Evolutionary conservation across 2,113 vertebrate genomes (phyloP).

Genomic region (Ellobius talpinus): DNA sequence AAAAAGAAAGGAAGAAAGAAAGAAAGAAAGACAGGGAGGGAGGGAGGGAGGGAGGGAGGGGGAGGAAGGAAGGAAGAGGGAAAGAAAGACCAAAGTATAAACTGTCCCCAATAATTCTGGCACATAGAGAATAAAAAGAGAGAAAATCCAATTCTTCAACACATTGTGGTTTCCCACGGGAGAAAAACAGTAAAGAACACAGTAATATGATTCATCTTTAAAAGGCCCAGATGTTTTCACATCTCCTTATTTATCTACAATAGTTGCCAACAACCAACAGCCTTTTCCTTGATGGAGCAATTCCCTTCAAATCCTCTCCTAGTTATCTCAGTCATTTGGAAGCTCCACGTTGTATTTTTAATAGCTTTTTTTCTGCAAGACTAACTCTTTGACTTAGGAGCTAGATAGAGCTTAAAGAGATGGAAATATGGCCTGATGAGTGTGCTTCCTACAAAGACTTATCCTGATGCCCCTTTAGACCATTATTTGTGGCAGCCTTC

Average conservation of each 20-base stretch:
- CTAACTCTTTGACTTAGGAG: not conserved
- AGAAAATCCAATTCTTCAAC: slow-evolving; percentile 29
- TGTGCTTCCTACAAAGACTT: slow-evolving; percentile 8
- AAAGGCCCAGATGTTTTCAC: not conserved
- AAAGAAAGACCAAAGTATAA: slow-evolving; percentile 12
- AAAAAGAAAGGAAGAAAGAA: not conserved
- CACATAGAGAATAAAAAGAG: slow-evolving; percentile 58
- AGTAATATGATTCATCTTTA: slow-evolving; percentile 44
- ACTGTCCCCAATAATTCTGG: not conserved
- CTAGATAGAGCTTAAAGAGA: not conserved
- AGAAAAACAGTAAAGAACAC: not conserved
- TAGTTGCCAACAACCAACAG: slow-evolving; percentile 16
- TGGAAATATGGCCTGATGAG: not conserved
- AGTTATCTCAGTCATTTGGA: not conserved
- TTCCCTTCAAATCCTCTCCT: slow-evolving; percentile 42
- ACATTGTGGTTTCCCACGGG: not conserved
- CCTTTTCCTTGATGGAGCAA: not conserved
- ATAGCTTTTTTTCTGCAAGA: not conserved
- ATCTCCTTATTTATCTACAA: slow-evolving; percentile 25
- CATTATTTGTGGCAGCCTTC: not conserved
- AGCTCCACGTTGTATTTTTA: not conserved
- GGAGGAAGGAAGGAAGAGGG: not conserved
- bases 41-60: not conserved
- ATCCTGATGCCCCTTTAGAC: slow-evolving; percentile 16
- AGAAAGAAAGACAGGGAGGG: not conserved